phyloP scores from a whole-genome alignment of 2,888 invertebrate species.

The Cryptosula pallasiana region DNA sequence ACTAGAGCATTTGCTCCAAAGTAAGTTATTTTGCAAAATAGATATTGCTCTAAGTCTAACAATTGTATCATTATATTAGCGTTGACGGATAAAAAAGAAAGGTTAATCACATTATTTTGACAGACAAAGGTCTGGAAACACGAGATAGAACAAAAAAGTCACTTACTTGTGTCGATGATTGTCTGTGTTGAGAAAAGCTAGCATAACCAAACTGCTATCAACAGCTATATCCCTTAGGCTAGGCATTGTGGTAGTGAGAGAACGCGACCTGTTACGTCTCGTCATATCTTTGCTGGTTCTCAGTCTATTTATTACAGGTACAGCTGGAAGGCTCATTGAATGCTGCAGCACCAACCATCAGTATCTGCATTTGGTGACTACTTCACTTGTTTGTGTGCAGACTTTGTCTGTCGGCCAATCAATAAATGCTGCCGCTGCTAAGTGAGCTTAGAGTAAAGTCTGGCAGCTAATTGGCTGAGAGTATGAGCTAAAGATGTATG shows the following conservation, averaged over 20 bases:
- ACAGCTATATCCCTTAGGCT: slow-evolving; percentile 14
- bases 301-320: not conserved
- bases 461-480: not conserved
- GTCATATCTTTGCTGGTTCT: slow-evolving; percentile 3
- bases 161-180: not conserved
- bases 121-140: too few species aligned
- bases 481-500: not conserved
- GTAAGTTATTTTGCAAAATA: too few species aligned
- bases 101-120: too few species aligned
- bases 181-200: slow-evolving; percentile 8
- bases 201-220: slow-evolving; percentile 20
- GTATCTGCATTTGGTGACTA: too few species aligned
- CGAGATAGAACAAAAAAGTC: too few species aligned
- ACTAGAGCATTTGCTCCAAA: too few species aligned
- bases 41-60: too few species aligned
- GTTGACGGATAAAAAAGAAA: too few species aligned
- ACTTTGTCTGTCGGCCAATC: not conserved
- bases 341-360: too few species aligned
- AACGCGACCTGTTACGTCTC: not conserved
- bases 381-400: too few species aligned
- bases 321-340: not conserved
- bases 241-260: slow-evolving; percentile 11
- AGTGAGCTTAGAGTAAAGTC: not conserved
- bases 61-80: too few species aligned
- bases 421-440: not conserved